These are phyloP conservation scores for Bambusicola thoracicus DNA, from an alignment of 2,113 vertebrate species.

Conservation along the genomic window DNA sequence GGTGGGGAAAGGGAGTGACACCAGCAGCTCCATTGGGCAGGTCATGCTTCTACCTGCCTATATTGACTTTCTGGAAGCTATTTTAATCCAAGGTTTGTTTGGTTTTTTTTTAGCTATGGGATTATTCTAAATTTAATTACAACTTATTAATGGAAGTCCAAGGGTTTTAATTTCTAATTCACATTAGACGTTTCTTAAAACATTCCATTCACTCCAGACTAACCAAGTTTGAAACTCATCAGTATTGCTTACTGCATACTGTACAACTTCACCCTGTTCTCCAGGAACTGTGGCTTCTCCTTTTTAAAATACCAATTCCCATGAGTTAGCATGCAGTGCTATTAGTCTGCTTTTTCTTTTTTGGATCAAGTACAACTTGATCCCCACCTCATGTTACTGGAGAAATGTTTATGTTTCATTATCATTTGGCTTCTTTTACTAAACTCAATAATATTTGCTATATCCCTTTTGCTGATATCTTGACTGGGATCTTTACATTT, in stretches of 20 bases:
- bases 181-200: background rate
- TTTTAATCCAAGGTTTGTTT: background rate
- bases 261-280: background rate
- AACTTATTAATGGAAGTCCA: background rate
- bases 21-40: background rate
- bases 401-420: constrained; percentile 27
- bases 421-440: background rate
- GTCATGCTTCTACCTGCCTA: background rate
- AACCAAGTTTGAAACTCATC: background rate
- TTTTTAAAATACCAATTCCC: background rate
- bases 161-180: background rate
- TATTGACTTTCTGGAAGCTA: background rate
- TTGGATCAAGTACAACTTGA: background rate
- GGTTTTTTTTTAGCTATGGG: background rate
- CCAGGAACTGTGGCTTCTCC: background rate
- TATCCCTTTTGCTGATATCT: background rate
- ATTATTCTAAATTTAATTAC: background rate
- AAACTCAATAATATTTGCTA: background rate
- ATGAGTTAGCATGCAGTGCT: background rate
- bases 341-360: background rate
- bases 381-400: background rate
- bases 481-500: constrained; percentile 7
- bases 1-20: background rate
- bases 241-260: background rate
- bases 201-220: background rate